These are phyloP conservation scores for Propithecus deckenii DNA, from an alignment of 2,797 vertebrate species.

Conservation along the genomic window DNA sequence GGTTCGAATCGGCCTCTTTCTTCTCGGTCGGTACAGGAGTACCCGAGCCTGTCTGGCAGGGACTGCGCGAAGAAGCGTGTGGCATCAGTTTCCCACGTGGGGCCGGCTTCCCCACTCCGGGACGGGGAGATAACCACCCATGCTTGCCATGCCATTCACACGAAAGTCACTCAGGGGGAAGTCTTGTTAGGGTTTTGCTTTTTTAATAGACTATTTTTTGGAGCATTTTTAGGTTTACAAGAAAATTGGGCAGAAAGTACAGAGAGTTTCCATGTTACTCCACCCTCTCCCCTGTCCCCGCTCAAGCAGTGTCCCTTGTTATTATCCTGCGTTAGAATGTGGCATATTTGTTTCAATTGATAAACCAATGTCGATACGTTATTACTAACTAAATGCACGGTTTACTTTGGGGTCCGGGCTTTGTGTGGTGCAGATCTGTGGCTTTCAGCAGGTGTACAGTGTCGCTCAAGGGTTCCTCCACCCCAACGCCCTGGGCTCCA, in stretches of 20 bases:
- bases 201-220: not conserved
- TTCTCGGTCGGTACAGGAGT: rapidly evolving
- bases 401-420: not conserved
- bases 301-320: rapidly evolving
- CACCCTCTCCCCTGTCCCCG: rapidly evolving
- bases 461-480: rapidly evolving
- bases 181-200: not conserved
- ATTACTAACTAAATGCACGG: rapidly evolving
- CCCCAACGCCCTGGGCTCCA: rapidly evolving
- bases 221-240: not conserved
- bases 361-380: rapidly evolving
- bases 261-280: rapidly evolving
- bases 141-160: not conserved
- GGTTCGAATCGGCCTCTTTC: rapidly evolving
- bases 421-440: not conserved
- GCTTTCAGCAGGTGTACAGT: not conserved
- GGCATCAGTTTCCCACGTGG: rapidly evolving
- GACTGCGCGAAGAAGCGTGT: rapidly evolving
- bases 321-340: rapidly evolving
- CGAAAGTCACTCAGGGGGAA: not conserved
- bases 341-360: rapidly evolving
- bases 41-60: not conserved
- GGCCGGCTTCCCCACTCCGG: too few species aligned
- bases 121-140: too few species aligned
- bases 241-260: not conserved